Percentiles rank a stretch among this genome's conserved stretches.
Conservation (phyloP, 2,888 invertebrate genomes). For the Cephus rjabovi region DNA sequence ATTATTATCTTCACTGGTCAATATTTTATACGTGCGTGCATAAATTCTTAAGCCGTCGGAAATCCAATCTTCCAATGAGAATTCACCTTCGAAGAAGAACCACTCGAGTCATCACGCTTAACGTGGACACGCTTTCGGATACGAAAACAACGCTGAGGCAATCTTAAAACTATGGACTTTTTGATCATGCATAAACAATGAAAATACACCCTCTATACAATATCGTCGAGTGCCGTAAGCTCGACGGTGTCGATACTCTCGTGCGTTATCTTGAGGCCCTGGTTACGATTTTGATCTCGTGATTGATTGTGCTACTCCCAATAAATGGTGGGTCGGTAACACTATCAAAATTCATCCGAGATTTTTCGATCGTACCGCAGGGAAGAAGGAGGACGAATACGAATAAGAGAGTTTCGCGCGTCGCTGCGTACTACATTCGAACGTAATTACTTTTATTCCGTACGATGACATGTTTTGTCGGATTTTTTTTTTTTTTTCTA, state of each 20-base stretch:
- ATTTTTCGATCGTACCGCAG: conserved; percentile 38
- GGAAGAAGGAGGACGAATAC: conserved; percentile 33
- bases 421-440: conserved; percentile 49
- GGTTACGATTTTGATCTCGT: no score
- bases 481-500: neutral
- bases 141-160: conserved; percentile 67
- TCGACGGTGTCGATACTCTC: conserved; percentile 11
- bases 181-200: conserved; percentile 63
- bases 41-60: no score
- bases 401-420: conserved; percentile 31
- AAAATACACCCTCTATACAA: conserved; percentile 34
- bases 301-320: conserved; percentile 8
- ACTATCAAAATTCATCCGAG: neutral
- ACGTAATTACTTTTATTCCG: conserved; percentile 47
- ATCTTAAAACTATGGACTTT: conserved; percentile 67
- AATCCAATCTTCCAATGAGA: neutral
- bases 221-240: conserved; percentile 29
- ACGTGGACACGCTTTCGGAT: conserved; percentile 60
- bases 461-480: conserved; percentile 25
- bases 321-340: neutral
- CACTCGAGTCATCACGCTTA: conserved; percentile 21
- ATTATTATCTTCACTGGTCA: no score
- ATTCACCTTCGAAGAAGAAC: neutral
- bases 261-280: conserved; percentile 15
- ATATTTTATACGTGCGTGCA: no score